Conservation (phyloP, 2,113 vertebrate genomes). For the Xerus inauris region DNA sequence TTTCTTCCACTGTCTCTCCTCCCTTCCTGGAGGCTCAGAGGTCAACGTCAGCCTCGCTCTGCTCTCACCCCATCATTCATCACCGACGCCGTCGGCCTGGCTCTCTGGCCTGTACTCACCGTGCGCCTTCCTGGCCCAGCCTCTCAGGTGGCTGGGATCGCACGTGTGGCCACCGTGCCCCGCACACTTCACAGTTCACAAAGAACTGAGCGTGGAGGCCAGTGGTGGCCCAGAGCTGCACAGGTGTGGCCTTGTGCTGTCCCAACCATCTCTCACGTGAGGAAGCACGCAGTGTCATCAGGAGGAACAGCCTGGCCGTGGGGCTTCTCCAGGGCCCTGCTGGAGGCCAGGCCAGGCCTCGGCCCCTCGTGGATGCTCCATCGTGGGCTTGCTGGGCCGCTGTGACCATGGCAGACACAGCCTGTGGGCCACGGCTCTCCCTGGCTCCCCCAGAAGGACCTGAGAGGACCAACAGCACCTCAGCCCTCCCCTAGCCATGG, state of each 20-base stretch:
- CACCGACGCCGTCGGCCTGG: too few species aligned
- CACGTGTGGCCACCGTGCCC: too few species aligned
- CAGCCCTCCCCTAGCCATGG: neutral
- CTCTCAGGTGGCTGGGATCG: neutral
- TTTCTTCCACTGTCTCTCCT: too few species aligned
- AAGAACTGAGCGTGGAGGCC: too few species aligned
- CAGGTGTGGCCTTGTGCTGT: rapidly evolving
- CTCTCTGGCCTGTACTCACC: too few species aligned
- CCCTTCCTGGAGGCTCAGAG: too few species aligned
- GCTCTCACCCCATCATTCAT: too few species aligned
- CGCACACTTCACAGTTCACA: too few species aligned
- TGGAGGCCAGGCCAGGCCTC: rapidly evolving
- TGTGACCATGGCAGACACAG: neutral
- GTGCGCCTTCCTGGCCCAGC: neutral
- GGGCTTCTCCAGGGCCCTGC: neutral
- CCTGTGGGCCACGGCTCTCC: neutral
- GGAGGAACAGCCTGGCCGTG: too few species aligned
- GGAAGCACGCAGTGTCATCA: neutral
- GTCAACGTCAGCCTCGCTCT: too few species aligned
- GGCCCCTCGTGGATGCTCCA: too few species aligned
- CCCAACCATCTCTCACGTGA: rapidly evolving
- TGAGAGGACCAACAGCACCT: rapidly evolving
- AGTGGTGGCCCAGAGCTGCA: neutral
- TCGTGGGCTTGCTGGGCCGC: rapidly evolving
- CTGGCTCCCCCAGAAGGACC: neutral